Evolutionary conservation across 2,113 vertebrate genomes (phyloP).

Genomic region (Saiga tatarica): DNA sequence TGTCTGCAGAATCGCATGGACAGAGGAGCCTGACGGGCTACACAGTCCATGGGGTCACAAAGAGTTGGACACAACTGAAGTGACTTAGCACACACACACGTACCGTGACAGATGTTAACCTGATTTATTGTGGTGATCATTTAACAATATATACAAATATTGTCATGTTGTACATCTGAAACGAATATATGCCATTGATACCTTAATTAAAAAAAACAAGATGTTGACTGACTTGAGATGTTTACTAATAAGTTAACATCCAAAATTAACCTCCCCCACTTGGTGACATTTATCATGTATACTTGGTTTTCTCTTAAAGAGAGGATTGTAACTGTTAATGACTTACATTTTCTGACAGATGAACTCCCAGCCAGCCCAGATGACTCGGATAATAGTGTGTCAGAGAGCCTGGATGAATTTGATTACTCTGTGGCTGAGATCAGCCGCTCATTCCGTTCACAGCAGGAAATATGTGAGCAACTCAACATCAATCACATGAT

Average conservation of each 20-base stretch:
- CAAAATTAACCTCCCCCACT: not conserved
- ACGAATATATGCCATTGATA: not conserved
- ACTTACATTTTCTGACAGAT: constrained; percentile 79
- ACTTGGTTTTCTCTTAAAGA: not conserved
- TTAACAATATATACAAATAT: not conserved
- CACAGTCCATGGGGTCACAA: not conserved
- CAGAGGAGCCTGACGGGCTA: not conserved
- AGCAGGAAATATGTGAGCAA: constrained; percentile 96
- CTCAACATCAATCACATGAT: constrained; percentile 99
- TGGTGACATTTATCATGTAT: not conserved
- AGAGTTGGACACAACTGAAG: not conserved
- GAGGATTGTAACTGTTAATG: not conserved
- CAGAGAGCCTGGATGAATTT: constrained; percentile 96
- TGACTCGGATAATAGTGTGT: constrained; percentile 95
- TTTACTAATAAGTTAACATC: not conserved
- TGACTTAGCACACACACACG: not conserved
- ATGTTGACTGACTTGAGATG: not conserved
- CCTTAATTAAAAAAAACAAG: not conserved
- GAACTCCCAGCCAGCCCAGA: constrained; percentile 92
- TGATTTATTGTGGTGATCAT: not conserved
- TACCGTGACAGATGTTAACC: not conserved
- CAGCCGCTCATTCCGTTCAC: constrained; percentile 95
- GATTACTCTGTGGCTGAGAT: constrained; percentile 97
- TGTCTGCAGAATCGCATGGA: not conserved
- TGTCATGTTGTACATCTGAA: not conserved